These are phyloP conservation scores for Megaleporinus macrocephalus DNA, from an alignment of 2,113 vertebrate species.

Conservation along the genomic window DNA sequence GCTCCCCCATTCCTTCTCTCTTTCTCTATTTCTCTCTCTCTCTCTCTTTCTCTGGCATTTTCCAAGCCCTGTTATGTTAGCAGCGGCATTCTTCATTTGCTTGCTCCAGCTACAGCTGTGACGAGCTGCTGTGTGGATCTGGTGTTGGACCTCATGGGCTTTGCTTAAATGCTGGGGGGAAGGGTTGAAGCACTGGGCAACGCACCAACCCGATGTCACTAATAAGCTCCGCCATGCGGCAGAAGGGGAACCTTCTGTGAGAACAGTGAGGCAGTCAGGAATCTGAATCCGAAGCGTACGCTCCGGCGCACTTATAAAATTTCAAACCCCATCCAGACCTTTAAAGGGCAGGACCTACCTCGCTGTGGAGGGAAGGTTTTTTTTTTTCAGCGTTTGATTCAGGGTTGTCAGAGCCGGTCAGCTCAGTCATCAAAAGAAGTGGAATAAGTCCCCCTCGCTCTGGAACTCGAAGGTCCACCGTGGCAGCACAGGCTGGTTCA, in stretches of 20 bases:
- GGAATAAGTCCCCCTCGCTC: conserved; percentile 19
- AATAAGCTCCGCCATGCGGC: conserved; percentile 72
- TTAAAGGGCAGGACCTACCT: conserved; percentile 58
- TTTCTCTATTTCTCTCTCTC: neutral
- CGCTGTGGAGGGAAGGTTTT: conserved; percentile 51
- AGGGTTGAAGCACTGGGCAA: conserved; percentile 65
- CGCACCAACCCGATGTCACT: conserved; percentile 66
- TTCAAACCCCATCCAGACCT: conserved; percentile 59
- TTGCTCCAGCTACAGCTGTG: conserved; percentile 33
- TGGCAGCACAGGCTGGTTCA: conserved; percentile 29
- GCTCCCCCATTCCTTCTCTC: neutral
- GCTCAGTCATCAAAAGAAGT: conserved; percentile 48
- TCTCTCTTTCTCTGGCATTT: neutral
- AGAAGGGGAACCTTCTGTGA: conserved; percentile 48
- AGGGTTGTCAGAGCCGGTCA: conserved; percentile 54
- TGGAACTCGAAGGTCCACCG: conserved; percentile 26
- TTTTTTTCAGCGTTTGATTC: conserved; percentile 54
- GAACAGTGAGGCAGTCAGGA: conserved; percentile 32
- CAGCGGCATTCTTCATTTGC: conserved; percentile 28
- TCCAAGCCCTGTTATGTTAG: neutral
- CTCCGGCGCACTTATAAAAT: conserved; percentile 57
- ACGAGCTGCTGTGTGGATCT: conserved; percentile 58
- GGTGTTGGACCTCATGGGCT: conserved; percentile 58
- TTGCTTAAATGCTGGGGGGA: conserved; percentile 68
- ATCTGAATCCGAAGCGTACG: conserved; percentile 46